Percentiles rank a stretch among this genome's conserved stretches.
These are phyloP conservation scores for Atta texana DNA, from an alignment of 1,140 invertebrate species.

Conservation along the genomic window DNA sequence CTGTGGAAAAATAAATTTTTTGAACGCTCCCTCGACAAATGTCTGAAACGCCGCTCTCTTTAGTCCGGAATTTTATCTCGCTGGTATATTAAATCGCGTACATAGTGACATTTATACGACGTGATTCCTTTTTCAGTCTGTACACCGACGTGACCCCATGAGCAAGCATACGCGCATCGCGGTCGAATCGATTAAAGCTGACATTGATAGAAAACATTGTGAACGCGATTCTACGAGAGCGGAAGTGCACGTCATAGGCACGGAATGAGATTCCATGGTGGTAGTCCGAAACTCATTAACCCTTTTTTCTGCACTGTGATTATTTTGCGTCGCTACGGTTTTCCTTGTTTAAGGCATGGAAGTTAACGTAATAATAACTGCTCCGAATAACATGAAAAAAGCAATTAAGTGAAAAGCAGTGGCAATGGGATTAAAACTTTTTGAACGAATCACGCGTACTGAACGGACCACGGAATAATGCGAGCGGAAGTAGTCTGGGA, in stretches of 20 bases:
- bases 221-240: not conserved
- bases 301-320: not conserved
- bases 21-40: constrained; percentile 39
- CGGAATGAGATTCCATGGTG: not conserved
- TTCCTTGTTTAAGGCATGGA: constrained; percentile 20
- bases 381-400: constrained; percentile 15
- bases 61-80: constrained; percentile 4
- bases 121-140: constrained; percentile 23
- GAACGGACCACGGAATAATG: constrained; percentile 51
- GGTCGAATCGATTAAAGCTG: constrained; percentile 26
- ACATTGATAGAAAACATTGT: constrained; percentile 33
- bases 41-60: constrained; percentile 48
- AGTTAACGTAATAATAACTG: constrained; percentile 36
- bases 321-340: constrained; percentile 4
- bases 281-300: constrained; percentile 30
- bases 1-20: constrained; percentile 40
- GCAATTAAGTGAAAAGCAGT: constrained; percentile 52
- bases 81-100: constrained; percentile 34
- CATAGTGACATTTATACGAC: constrained; percentile 16
- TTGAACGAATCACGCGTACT: constrained; percentile 55
- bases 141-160: not conserved
- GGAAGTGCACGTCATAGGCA: not conserved
- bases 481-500: constrained; percentile 25
- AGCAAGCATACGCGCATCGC: not conserved
- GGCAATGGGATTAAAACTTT: constrained; percentile 54